Conservation (phyloP, 1,140 invertebrate species). For the Ectropis grisescens region DNA sequence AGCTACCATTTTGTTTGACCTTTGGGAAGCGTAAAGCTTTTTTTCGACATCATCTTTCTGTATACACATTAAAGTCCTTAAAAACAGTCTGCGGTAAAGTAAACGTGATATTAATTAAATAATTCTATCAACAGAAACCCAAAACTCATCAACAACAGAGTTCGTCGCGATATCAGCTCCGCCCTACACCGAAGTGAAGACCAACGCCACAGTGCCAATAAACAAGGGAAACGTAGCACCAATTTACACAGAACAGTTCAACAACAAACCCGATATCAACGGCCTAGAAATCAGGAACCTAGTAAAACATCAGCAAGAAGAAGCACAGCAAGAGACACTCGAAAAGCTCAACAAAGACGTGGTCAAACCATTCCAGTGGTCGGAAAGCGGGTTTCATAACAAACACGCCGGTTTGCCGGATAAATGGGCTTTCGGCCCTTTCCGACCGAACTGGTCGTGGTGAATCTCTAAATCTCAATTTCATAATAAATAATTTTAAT, state of each 20-base stretch:
- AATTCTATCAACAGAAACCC: no score
- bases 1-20: no score
- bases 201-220: constrained; percentile 22
- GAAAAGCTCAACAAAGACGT: constrained; percentile 43
- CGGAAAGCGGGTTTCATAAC: constrained; percentile 45
- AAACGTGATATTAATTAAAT: no score
- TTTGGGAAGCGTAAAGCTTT: no score
- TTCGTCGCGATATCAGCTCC: constrained; percentile 56
- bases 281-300: constrained; percentile 42
- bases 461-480: constrained; percentile 36
- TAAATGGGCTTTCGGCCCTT: constrained; percentile 51
- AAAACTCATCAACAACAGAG: constrained; percentile 13
- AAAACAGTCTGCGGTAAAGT: no score
- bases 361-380: constrained; percentile 61
- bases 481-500: constrained; percentile 14
- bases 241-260: constrained; percentile 48
- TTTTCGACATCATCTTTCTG: no score
- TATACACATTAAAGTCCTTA: no score
- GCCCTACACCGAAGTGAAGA: constrained; percentile 34
- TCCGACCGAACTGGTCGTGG: constrained; percentile 58
- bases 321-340: constrained; percentile 42
- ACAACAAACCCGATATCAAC: constrained; percentile 42
- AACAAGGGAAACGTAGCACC: constrained; percentile 56
- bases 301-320: constrained; percentile 44
- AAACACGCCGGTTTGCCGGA: constrained; percentile 50